phyloP scores from a whole-genome alignment of 2,113 vertebrate genomes.

The Tachuris rubrigastra region DNA sequence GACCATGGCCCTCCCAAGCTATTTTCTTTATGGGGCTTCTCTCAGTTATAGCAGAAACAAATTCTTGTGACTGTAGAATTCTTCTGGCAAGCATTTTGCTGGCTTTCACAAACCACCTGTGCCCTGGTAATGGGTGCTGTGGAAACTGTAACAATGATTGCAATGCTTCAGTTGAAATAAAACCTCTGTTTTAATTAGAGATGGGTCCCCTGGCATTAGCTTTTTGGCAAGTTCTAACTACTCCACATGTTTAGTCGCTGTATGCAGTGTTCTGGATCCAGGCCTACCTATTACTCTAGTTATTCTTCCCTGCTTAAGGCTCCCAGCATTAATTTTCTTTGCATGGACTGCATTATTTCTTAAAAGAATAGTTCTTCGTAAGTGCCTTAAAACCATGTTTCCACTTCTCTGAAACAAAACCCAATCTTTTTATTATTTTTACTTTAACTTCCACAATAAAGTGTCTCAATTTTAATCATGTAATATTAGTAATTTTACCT shows the following conservation, averaged over 20 bases:
- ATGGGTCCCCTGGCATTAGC: neutral
- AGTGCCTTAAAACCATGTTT: neutral
- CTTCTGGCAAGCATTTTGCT: neutral
- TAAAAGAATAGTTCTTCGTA: neutral
- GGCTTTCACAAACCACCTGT: neutral
- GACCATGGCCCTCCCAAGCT: neutral
- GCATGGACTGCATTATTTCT: neutral
- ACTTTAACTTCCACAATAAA: neutral
- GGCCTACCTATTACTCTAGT: neutral
- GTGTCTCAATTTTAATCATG: neutral
- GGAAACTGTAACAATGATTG: neutral
- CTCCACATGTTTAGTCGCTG: neutral
- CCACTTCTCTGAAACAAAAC: neutral
- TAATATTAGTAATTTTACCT: neutral
- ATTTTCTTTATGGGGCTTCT: neutral
- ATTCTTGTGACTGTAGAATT: neutral
- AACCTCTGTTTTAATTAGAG: neutral
- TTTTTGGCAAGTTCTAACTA: neutral
- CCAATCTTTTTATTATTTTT: neutral
- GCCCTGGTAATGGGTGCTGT: neutral
- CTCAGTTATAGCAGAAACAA: neutral
- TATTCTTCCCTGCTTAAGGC: neutral
- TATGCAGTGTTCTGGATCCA: neutral
- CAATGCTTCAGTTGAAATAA: neutral
- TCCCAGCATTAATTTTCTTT: neutral